A percentile compares a stretch with the other conserved stretches of the same genome.
These are phyloP conservation scores for Drosophila recens DNA, from an alignment of 2,888 invertebrate genomes.

Conservation along the genomic window DNA sequence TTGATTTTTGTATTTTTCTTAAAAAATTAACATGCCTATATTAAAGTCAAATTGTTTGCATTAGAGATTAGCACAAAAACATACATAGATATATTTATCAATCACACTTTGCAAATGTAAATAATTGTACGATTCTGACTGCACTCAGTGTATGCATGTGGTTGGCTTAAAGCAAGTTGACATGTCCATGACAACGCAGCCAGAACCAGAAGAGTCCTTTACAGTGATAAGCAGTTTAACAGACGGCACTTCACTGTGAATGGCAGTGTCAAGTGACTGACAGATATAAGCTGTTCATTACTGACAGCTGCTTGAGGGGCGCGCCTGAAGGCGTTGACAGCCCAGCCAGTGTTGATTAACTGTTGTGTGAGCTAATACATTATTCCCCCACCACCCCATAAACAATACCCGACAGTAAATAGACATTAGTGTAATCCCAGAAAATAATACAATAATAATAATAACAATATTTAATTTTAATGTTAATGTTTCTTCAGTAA, in stretches of 20 bases:
- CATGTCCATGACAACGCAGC: constrained; percentile 18
- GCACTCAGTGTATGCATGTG: not conserved
- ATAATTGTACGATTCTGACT: not conserved
- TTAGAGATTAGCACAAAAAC: not conserved
- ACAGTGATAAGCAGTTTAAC: constrained; percentile 46
- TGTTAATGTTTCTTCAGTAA: no score
- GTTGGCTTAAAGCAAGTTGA: constrained; percentile 18
- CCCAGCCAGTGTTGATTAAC: constrained; percentile 44
- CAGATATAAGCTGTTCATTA: constrained; percentile 56
- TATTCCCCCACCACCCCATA: no score
- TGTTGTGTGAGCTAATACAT: not conserved
- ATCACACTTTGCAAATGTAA: not conserved
- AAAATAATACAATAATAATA: not conserved
- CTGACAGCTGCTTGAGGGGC: constrained; percentile 38
- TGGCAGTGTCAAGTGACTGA: constrained; percentile 52
- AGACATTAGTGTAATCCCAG: not conserved
- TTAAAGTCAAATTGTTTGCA: not conserved
- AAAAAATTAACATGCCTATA: not conserved
- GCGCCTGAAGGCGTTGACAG: constrained; percentile 32
- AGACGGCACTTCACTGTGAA: constrained; percentile 31
- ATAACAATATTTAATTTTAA: no score
- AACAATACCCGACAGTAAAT: not conserved
- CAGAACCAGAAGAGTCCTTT: constrained; percentile 24
- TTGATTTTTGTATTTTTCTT: no score
- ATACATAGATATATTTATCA: not conserved